A percentile compares a stretch with the other conserved stretches of the same genome.
Conservation (phyloP, 2,113 vertebrate genomes). For the Petroica traversi region DNA sequence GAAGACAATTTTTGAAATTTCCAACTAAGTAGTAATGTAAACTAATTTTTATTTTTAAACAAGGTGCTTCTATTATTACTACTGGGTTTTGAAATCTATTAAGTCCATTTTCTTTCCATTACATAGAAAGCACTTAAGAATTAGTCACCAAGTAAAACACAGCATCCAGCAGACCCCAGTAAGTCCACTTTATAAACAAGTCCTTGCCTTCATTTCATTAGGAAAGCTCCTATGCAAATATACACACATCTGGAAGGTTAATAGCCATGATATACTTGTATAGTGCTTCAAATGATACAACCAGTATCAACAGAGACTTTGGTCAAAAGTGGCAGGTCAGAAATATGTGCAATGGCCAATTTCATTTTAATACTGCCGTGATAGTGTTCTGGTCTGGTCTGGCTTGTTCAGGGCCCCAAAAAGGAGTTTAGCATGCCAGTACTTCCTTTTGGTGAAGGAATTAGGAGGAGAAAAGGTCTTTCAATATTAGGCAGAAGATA, state of each 20-base stretch:
- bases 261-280: neutral
- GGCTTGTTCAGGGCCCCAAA: neutral
- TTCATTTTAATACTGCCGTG: neutral
- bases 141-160: neutral
- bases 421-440: rapidly evolving
- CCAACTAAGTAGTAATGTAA: neutral
- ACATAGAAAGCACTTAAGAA: neutral
- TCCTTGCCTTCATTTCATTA: neutral
- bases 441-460: neutral
- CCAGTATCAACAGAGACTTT: neutral
- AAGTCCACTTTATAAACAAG: neutral
- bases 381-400: neutral
- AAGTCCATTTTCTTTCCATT: neutral
- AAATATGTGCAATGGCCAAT: neutral
- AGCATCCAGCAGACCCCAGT: neutral
- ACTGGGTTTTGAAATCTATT: neutral
- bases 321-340: neutral
- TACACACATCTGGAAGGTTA: neutral
- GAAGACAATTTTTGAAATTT: neutral
- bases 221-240: neutral
- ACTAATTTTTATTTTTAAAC: neutral
- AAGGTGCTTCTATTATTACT: neutral
- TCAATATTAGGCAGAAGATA: neutral
- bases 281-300: neutral
- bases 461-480: neutral